Evolutionary conservation across 2,888 invertebrate species (phyloP).

Genomic region (Phytoseiulus persimilis): DNA sequence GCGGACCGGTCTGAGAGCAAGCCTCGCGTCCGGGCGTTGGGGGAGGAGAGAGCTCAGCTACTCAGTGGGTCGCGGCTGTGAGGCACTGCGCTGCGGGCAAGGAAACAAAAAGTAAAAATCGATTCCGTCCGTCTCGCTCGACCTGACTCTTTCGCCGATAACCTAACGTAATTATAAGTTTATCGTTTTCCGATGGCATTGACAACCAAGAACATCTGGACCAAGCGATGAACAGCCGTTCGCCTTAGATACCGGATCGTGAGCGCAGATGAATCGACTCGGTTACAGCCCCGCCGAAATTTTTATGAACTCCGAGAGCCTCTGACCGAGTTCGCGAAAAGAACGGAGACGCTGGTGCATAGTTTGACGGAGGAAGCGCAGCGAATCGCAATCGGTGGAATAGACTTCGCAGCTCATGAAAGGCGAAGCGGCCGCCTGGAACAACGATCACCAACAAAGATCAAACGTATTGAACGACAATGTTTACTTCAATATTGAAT

Average conservation of each 20-base stretch:
- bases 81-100: background rate
- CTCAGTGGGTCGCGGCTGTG: background rate
- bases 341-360: too few species aligned
- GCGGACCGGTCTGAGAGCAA: background rate
- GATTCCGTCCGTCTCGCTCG: background rate
- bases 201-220: background rate
- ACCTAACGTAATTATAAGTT: background rate
- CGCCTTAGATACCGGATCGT: background rate
- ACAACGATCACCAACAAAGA: background rate
- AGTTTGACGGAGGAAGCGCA: too few species aligned
- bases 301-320: too few species aligned
- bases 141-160: background rate
- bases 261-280: background rate
- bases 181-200: background rate
- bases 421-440: too few species aligned
- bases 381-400: too few species aligned
- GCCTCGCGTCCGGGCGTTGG: background rate
- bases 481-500: background rate
- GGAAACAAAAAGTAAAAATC: conserved; percentile 5
- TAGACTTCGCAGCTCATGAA: too few species aligned
- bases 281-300: background rate
- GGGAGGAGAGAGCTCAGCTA: background rate
- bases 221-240: background rate
- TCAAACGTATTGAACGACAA: background rate
- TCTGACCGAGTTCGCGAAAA: too few species aligned